Percentiles rank a stretch among this genome's conserved stretches.
Evolutionary conservation across 2,113 vertebrate species (phyloP).

Genomic region (Chloebia gouldiae): DNA sequence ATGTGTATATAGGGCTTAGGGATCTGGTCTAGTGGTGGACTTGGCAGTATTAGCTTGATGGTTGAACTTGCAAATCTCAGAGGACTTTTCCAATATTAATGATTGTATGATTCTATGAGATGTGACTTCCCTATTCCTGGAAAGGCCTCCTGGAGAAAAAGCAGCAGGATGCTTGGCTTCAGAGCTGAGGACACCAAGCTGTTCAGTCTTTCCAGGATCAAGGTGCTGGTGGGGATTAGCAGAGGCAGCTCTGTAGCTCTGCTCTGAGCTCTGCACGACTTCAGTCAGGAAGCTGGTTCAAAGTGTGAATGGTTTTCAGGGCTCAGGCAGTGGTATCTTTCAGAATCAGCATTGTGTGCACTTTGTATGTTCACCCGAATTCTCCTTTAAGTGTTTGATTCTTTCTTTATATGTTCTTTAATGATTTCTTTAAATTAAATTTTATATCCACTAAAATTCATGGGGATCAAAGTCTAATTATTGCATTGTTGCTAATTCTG

Average conservation of each 20-base stretch:
- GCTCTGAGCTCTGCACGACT: neutral
- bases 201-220: neutral
- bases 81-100: neutral
- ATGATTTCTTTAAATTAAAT: neutral
- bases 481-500: neutral
- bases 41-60: neutral
- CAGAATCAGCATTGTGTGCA: neutral
- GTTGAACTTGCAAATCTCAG: neutral
- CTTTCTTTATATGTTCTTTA: neutral
- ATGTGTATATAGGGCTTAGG: too few relatives aligned
- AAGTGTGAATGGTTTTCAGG: neutral
- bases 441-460: neutral
- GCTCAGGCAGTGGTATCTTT: neutral
- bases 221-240: neutral
- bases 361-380: neutral
- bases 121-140: neutral
- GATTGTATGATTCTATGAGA: neutral
- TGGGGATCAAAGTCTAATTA: neutral
- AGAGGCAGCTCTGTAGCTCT: neutral
- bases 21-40: neutral
- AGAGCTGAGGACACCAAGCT: rapidly evolving
- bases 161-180: neutral
- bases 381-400: neutral
- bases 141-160: neutral
- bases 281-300: neutral